Evolutionary conservation across 2,888 invertebrate genomes (phyloP), one percentile per base, ranked within the genome.

Genomic region (Phyllotreta striolata): DNA sequence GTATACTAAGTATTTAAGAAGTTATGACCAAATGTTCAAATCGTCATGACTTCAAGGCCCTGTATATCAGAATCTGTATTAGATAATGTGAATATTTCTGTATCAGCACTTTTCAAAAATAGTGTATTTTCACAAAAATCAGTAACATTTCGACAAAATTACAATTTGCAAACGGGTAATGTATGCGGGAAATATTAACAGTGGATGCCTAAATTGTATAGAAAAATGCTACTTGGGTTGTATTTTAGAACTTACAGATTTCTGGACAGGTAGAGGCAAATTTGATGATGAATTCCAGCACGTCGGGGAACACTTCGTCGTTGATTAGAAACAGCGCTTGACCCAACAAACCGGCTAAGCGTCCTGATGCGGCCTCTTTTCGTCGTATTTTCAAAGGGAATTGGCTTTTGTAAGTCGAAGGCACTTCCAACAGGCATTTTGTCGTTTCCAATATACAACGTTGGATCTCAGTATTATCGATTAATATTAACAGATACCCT

Each of bases 211-310:
- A n/a, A n/a, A n/a, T n/a, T n/a, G n/a, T n/a, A n/a, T n/a, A n/a
- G n/a, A n/a, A n/a, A n/a, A n/a, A n/a, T n/a, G n/a, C n/a, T n/a
- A n/a, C n/a, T n/a, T n/a, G n/a, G n/a, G n/a, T n/a, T n/a, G n/a
- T n/a, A n/a, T n/a, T n/a, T 24, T 24, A 47, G 6, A 12, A 66
- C 80, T 77, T 72, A 82, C 83, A 80, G 57, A 75, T 74, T 1
- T 24, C 40, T 2, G 63, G 24, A 0, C 80, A 80, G 1, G 75
- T 67, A 12, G 77, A 73, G 1, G 71, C 73, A 7, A 83, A 58
- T 8, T 74, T 41, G 10, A 74, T 66, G 6, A 74, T 66, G 12
- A 82, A 49, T 40, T 80, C 71, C 61, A 84, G 71, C 9, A 79
- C 51, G 40, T 71, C 72, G 4, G 69, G 66, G 57, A 80, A 82